Evolutionary conservation across 2,113 vertebrate genomes (phyloP).

Genomic region (Tachysurus vachellii): DNA sequence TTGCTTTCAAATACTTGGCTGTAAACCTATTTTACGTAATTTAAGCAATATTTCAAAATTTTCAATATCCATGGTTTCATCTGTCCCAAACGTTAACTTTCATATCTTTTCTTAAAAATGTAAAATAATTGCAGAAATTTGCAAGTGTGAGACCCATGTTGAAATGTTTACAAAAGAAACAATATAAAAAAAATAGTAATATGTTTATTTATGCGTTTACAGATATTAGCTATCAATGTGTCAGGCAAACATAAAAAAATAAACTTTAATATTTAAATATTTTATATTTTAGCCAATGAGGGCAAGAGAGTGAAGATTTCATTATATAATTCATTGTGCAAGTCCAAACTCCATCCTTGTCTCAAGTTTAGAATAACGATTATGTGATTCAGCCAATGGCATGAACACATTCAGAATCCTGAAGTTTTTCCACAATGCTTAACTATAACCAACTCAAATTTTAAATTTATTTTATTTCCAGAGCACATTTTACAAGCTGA

Average conservation of each 20-base stretch:
- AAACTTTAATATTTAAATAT: not conserved
- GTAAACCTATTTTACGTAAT: not conserved
- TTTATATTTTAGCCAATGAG: too few relatives aligned
- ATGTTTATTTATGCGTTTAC: not conserved
- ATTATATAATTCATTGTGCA: not conserved
- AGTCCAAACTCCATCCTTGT: constrained; percentile 23
- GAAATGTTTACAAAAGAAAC: not conserved
- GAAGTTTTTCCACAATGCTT: constrained; percentile 59
- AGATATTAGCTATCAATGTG: not conserved
- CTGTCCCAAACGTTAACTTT: not conserved
- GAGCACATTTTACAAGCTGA: too few relatives aligned
- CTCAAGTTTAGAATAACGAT: constrained; percentile 65
- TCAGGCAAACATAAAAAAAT: not conserved
- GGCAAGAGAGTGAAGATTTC: not conserved
- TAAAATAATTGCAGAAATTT: not conserved
- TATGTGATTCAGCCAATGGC: constrained; percentile 73
- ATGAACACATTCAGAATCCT: constrained; percentile 63
- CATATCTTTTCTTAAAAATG: not conserved
- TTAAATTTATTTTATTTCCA: too few relatives aligned
- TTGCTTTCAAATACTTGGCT: not conserved
- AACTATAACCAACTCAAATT: constrained; percentile 31
- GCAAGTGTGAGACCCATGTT: too few relatives aligned
- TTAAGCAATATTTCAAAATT: not conserved
- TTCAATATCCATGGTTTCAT: not conserved
- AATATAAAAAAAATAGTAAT: not conserved